Evolutionary conservation across 1,140 invertebrate species (phyloP).

Genomic region (Drosophila paulistorum): DNA sequence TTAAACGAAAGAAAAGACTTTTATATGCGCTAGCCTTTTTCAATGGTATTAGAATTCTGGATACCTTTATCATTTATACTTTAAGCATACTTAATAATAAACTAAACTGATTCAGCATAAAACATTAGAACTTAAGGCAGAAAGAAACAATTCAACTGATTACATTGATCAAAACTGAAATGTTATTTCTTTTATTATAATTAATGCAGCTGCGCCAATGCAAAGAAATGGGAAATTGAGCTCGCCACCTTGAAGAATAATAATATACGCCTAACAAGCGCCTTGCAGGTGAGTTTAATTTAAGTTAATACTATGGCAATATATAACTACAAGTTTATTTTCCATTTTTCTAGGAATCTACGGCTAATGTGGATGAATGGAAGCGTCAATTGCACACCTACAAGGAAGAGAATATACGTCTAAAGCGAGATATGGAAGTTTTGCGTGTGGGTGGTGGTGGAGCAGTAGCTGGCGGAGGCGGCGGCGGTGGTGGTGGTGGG

Average conservation of each 20-base stretch:
- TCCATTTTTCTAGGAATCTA: slow-evolving; percentile 88
- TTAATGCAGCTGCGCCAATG: slow-evolving; percentile 93
- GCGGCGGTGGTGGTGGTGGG: slow-evolving; percentile 49
- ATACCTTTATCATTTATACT: no score
- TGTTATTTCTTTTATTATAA: not conserved
- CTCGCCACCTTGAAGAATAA: slow-evolving; percentile 97
- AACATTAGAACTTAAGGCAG: no score
- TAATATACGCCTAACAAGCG: slow-evolving; percentile 96
- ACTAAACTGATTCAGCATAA: no score
- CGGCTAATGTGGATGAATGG: slow-evolving; percentile 99
- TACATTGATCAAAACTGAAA: no score
- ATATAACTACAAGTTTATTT: not conserved
- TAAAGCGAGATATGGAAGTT: slow-evolving; percentile 86
- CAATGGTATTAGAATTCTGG: no score
- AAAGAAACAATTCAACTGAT: no score
- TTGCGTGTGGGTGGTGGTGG: slow-evolving; percentile 61
- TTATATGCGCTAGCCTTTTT: no score
- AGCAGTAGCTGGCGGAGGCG: slow-evolving; percentile 44
- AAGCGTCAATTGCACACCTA: slow-evolving; percentile 97
- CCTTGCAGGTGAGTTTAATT: slow-evolving; percentile 87
- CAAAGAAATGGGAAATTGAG: slow-evolving; percentile 99
- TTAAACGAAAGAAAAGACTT: no score
- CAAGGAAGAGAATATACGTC: slow-evolving; percentile 96
- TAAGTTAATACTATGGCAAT: not conserved
- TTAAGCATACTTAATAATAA: no score